Percentiles rank a stretch among this genome's conserved stretches.
Conservation (phyloP, 2,797 vertebrate genomes). For the Lacerta agilis region DNA sequence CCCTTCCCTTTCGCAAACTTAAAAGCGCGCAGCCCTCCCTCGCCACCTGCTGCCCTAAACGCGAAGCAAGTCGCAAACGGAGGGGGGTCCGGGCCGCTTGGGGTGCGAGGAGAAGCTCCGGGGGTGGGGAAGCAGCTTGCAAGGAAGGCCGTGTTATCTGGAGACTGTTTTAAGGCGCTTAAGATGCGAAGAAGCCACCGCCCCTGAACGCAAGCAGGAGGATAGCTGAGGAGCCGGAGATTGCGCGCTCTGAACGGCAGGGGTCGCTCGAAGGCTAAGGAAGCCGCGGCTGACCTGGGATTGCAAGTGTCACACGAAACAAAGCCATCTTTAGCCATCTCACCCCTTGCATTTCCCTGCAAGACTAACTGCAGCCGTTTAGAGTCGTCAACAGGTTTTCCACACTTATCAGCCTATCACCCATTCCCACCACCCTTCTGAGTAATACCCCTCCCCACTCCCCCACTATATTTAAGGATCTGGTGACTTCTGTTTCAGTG, state of each 20-base stretch:
- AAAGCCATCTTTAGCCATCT: too few species aligned
- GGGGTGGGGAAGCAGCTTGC: not conserved
- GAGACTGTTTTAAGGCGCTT: not conserved
- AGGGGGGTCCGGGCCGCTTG: not conserved
- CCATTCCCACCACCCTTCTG: too few species aligned
- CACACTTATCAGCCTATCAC: too few species aligned
- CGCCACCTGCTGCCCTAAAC: not conserved
- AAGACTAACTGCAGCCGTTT: too few species aligned
- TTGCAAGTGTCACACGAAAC: too few species aligned
- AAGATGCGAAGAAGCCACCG: not conserved
- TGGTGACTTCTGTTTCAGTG: too few species aligned
- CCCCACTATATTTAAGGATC: too few species aligned
- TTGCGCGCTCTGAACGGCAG: accelerated
- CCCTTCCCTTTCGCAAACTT: not conserved
- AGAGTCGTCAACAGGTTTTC: too few species aligned
- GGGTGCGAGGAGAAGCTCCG: not conserved
- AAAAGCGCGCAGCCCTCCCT: not conserved
- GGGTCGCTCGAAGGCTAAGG: not conserved
- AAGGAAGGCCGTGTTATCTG: not conserved
- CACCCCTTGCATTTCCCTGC: too few species aligned
- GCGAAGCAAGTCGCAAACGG: not conserved
- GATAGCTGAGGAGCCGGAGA: not conserved
- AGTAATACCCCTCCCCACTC: too few species aligned
- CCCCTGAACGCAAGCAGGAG: not conserved
- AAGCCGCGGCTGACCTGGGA: not conserved